Conservation (phyloP, 1,140 invertebrate genomes). For the Proctacanthus coquilletti region DNA sequence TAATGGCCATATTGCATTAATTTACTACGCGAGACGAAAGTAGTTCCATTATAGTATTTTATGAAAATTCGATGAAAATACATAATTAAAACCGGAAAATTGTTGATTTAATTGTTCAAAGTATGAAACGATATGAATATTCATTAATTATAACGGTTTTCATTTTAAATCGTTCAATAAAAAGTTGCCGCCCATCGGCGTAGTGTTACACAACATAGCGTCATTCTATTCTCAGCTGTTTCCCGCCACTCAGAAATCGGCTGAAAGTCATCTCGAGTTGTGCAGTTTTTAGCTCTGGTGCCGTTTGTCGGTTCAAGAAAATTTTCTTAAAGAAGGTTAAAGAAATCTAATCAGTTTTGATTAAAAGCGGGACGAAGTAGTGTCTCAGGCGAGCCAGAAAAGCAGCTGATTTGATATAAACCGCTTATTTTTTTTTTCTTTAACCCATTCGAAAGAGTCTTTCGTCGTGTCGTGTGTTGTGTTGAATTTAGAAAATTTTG, state of each 20-base stretch:
- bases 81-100: slow-evolving; percentile 3
- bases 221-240: slow-evolving; percentile 43
- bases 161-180: slow-evolving; percentile 5
- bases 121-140: too few species aligned
- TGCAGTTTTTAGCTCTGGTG: not conserved
- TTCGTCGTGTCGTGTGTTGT: too few species aligned
- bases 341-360: too few species aligned
- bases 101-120: not conserved
- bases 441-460: too few species aligned
- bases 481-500: too few species aligned
- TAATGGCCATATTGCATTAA: slow-evolving; percentile 18
- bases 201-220: slow-evolving; percentile 32
- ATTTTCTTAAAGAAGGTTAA: too few species aligned
- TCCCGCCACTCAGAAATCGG: slow-evolving; percentile 46
- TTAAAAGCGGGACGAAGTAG: too few species aligned
- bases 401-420: too few species aligned
- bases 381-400: too few species aligned
- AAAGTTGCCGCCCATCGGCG: slow-evolving; percentile 23
- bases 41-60: slow-evolving; percentile 22
- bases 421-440: too few species aligned
- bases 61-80: slow-evolving; percentile 10
- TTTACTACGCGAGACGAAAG: slow-evolving; percentile 29
- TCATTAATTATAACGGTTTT: too few species aligned
- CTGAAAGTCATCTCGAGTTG: slow-evolving; percentile 20
- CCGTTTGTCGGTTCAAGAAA: not conserved